Percentiles rank a stretch among this genome's conserved stretches.
These are phyloP conservation scores for Papilio helenus DNA, from an alignment of 1,140 invertebrate species.

Conservation along the genomic window DNA sequence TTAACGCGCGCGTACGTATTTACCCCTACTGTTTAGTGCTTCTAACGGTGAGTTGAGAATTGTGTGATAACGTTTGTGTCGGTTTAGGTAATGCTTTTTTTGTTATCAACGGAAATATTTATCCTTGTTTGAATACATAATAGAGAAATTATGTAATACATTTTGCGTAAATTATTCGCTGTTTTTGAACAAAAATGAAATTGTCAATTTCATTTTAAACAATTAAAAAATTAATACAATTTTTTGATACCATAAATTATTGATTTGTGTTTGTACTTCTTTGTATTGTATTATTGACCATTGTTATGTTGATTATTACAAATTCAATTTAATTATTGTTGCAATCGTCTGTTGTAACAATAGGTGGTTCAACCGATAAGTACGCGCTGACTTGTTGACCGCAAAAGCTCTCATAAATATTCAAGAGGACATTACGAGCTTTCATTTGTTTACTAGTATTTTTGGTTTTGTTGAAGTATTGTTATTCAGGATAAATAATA, in stretches of 20 bases:
- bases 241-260: neutral
- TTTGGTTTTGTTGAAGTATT: neutral
- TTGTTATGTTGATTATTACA: neutral
- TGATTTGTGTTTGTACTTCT: neutral
- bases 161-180: neutral
- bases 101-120: neutral
- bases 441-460: constrained; percentile 4
- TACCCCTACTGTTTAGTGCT: constrained; percentile 34
- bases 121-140: neutral
- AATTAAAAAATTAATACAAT: too few relatives aligned
- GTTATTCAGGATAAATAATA: too few relatives aligned
- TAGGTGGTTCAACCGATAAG: neutral
- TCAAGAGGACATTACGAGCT: constrained; percentile 1
- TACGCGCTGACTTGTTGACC: neutral
- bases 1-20: constrained; percentile 73
- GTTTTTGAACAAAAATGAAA: too few relatives aligned
- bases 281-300: neutral
- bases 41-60: constrained; percentile 28
- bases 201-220: too few relatives aligned
- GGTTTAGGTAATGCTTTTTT: neutral
- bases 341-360: neutral
- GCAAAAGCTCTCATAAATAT: constrained; percentile 10
- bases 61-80: constrained; percentile 3
- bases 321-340: neutral
- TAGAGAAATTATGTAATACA: neutral